Evolutionary conservation across 2,113 vertebrate genomes (phyloP).

Genomic region (Upupa epops): DNA sequence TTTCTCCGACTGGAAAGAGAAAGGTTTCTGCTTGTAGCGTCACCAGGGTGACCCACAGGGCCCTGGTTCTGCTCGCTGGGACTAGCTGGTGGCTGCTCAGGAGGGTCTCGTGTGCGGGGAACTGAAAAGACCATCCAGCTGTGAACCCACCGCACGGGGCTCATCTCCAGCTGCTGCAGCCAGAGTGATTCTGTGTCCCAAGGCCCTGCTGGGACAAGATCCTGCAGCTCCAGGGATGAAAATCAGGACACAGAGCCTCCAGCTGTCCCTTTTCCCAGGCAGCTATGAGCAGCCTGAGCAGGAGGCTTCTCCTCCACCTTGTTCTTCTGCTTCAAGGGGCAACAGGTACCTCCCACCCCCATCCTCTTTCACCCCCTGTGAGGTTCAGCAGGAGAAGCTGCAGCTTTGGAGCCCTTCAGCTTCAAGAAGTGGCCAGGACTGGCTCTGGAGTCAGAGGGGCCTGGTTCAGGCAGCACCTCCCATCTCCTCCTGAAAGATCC

Average conservation of each 20-base stretch:
- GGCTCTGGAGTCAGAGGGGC: not conserved
- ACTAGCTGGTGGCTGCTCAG: not conserved
- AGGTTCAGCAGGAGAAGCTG: not conserved
- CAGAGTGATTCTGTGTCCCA: not conserved
- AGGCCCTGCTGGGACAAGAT: not conserved
- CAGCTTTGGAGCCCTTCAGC: not conserved
- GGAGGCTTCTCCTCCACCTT: not conserved
- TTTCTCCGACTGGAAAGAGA: slow-evolving; percentile 86
- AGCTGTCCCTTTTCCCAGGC: not conserved
- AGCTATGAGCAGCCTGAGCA: not conserved
- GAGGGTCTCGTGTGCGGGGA: accelerated
- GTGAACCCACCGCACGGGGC: no score
- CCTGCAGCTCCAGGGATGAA: not conserved
- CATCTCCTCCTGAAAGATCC: not conserved
- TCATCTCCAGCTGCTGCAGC: not conserved
- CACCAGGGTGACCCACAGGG: not conserved
- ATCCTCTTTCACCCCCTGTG: not conserved
- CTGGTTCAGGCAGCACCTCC: not conserved
- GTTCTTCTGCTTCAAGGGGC: no score
- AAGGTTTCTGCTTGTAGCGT: not conserved
- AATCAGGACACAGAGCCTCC: not conserved
- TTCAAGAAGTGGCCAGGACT: not conserved
- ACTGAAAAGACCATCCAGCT: not conserved
- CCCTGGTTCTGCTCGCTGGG: not conserved
- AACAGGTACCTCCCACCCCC: not conserved